Conservation (phyloP, 2,113 vertebrate genomes). For the Marmota monax region DNA sequence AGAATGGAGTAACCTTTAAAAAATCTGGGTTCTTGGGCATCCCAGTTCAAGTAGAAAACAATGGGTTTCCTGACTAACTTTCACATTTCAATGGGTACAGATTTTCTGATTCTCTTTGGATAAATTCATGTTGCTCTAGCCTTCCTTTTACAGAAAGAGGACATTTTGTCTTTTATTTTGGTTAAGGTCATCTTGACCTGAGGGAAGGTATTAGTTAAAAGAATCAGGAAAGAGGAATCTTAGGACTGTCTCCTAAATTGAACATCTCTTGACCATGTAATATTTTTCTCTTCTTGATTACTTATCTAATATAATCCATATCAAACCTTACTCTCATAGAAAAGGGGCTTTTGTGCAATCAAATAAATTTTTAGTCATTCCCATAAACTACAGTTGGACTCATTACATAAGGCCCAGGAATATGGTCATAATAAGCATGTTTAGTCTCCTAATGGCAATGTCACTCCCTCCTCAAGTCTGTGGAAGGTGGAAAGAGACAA, state of each 20-base stretch:
- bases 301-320: not conserved
- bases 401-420: not conserved
- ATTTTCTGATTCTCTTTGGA: not conserved
- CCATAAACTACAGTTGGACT: not conserved
- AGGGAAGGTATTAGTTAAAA: not conserved
- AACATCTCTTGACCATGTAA: not conserved
- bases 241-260: not conserved
- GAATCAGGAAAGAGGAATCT: not conserved
- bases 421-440: not conserved
- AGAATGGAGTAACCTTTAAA: not conserved
- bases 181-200: not conserved
- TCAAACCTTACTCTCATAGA: not conserved
- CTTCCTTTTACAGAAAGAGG: slow-evolving; percentile 17
- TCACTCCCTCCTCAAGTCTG: not conserved
- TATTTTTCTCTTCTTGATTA: not conserved
- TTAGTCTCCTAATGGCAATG: not conserved
- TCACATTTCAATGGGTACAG: not conserved
- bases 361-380: slow-evolving; percentile 29
- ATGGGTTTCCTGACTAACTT: not conserved
- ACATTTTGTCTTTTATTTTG: slow-evolving; percentile 32
- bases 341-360: not conserved
- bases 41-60: not conserved
- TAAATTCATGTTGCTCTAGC: not conserved
- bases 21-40: not conserved
- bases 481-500: not conserved